These are phyloP conservation scores for Alitta virens DNA, from an alignment of 2,888 invertebrate genomes.

Conservation along the genomic window DNA sequence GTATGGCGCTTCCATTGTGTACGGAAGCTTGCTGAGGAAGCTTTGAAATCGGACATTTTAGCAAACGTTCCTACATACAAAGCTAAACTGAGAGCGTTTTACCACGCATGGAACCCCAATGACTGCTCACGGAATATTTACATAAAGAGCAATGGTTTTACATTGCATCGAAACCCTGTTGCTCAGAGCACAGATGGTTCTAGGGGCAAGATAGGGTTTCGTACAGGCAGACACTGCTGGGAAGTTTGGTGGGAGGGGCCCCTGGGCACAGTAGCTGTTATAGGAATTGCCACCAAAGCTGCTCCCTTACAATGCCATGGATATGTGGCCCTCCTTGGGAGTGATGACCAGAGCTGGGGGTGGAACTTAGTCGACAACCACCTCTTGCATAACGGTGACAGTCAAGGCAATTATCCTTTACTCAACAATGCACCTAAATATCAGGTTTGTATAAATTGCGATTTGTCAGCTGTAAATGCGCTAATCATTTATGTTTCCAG, in stretches of 20 bases:
- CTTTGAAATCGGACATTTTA: slow-evolving; percentile 85
- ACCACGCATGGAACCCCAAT: slow-evolving; percentile 94
- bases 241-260: slow-evolving; percentile 99
- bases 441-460: slow-evolving; percentile 75
- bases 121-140: slow-evolving; percentile 97
- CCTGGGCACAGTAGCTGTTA: slow-evolving; percentile 94
- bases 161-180: slow-evolving; percentile 94
- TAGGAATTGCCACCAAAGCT: slow-evolving; percentile 69
- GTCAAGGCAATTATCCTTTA: slow-evolving; percentile 88
- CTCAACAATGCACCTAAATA: slow-evolving; percentile 96
- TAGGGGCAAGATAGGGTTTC: slow-evolving; percentile 80
- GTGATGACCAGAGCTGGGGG: slow-evolving; percentile 97
- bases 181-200: slow-evolving; percentile 96
- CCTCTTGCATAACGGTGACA: slow-evolving; percentile 92
- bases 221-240: slow-evolving; percentile 92
- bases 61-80: slow-evolving; percentile 86
- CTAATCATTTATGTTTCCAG: no score
- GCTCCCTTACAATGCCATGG: slow-evolving; percentile 91
- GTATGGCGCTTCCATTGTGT: slow-evolving; percentile 91
- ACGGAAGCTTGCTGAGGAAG: slow-evolving; percentile 80
- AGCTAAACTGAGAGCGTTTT: slow-evolving; percentile 84
- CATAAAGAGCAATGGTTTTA: slow-evolving; percentile 94
- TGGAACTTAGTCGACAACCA: slow-evolving; percentile 99
- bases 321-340: slow-evolving; percentile 90
- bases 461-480: no score